These are phyloP conservation scores for Recurvirostra avosetta DNA, from an alignment of 2,113 vertebrate genomes.

Conservation along the genomic window DNA sequence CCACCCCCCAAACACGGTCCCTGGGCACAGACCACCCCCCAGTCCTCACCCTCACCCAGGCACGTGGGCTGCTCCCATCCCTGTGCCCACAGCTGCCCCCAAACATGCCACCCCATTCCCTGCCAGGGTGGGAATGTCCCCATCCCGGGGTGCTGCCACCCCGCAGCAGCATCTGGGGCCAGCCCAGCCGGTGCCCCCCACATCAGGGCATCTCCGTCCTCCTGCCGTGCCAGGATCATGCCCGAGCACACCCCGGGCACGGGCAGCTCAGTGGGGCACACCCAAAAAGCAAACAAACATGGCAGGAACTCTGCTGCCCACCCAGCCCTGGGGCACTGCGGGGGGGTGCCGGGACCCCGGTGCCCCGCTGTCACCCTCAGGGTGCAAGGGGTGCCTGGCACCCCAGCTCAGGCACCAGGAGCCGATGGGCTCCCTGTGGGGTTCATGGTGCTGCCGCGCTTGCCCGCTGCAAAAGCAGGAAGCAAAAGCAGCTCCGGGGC, in stretches of 20 bases:
- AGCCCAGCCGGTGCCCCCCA: background rate
- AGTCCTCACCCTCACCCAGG: background rate
- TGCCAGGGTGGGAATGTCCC: background rate
- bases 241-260: background rate
- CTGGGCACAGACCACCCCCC: background rate
- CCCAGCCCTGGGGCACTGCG: rapidly evolving
- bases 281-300: background rate
- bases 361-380: background rate
- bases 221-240: rapidly evolving
- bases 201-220: background rate
- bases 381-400: background rate
- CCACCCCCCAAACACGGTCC: background rate
- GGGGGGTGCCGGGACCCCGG: rapidly evolving
- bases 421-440: rapidly evolving
- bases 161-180: background rate
- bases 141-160: background rate
- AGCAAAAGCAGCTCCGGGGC: background rate
- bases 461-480: background rate
- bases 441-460: rapidly evolving
- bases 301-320: background rate
- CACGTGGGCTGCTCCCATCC: rapidly evolving
- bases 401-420: background rate
- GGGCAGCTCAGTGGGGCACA: background rate
- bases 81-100: background rate
- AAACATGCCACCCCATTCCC: background rate